Evolutionary conservation across 2,888 invertebrate genomes (phyloP).

Genomic region (Xylophagus ater): DNA sequence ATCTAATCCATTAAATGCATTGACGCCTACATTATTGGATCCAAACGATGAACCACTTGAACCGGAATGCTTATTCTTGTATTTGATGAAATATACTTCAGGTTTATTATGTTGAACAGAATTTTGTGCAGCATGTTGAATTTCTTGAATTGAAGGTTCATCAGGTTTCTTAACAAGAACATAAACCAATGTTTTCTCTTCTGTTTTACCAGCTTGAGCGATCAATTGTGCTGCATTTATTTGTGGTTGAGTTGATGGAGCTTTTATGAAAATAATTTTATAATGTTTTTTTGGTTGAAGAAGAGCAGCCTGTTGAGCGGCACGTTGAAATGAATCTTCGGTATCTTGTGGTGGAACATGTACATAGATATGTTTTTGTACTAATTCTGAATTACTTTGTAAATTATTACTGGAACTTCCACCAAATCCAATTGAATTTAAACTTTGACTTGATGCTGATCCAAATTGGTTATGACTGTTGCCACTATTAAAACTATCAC

Average conservation of each 20-base stretch:
- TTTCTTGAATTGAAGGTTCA: conserved; percentile 49
- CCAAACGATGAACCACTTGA: too few species aligned
- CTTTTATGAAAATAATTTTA: conserved; percentile 64
- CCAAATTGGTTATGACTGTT: conserved; percentile 30
- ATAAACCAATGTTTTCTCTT: conserved; percentile 59
- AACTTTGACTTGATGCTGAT: conserved; percentile 1
- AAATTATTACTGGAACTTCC: conserved; percentile 10
- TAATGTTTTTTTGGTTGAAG: conserved; percentile 57
- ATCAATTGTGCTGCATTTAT: conserved; percentile 48
- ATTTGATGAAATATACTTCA: conserved; percentile 60
- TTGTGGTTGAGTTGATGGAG: conserved; percentile 48
- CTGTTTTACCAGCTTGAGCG: conserved; percentile 38
- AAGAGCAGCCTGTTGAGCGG: conserved; percentile 42
- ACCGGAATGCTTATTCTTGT: conserved; percentile 60
- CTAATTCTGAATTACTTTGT: conserved; percentile 25
- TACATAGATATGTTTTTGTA: conserved; percentile 79
- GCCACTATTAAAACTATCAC: too few species aligned
- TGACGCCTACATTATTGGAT: too few species aligned
- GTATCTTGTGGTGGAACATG: conserved; percentile 77
- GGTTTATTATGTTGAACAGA: conserved; percentile 50
- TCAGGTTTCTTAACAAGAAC: conserved; percentile 60
- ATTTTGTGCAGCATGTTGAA: conserved; percentile 51
- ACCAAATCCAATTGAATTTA: conserved; percentile 4
- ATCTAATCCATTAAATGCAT: too few species aligned
- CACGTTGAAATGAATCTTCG: conserved; percentile 49